Evolutionary conservation across 2,797 vertebrate species (phyloP), one percentile per base, ranked within the genome.

Genomic region (Diplodus sargus): DNA sequence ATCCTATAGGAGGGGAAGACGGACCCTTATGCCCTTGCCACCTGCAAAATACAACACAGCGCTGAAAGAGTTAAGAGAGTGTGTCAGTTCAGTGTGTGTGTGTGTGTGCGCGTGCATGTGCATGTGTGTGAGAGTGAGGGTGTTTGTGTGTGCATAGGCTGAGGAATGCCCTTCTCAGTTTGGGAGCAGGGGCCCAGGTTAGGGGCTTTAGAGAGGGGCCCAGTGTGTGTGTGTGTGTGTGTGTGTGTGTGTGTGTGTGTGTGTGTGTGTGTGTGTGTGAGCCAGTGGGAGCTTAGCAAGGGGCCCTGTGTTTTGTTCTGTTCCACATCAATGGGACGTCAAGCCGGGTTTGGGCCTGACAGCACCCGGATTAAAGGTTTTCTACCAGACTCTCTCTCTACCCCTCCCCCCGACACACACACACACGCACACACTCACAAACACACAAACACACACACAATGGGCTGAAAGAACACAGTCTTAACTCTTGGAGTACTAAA

Each of bases 251-350:
- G 81, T 66, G 78, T 64, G 78, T 72, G 81, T 72, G 70, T 63
- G 78, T 63, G 72, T 66, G 77, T 53, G 73, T 49, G 74, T 66
- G 70, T 59, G 59, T 48, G 57, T 73, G 63, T 56, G 81, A 86
- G 86, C 64, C 59, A 86, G 87, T 88, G 87, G 82, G 87, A 91
- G 91, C 90, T 93, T 93, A 94, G 92, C 82, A 91, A 93, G 92
- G 90, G 92, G 92, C 93, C 95, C 92, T 92, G 90, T 94, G 94
- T 96, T 97, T 95, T 95, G 95, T 96, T 95, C 96, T 95, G 95
- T 95, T 96, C 95, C 96, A 96, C 95, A 95, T 95, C 95, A 96
- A 96, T 95, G 92, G 95, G 95, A 96, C 94, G 92, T 95, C 94
- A 95, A 96, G 95, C 95, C 92, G 94, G 90, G 92, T 94, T 94